Conservation (phyloP, 2,113 vertebrate species). For the Microtus oregoni region DNA sequence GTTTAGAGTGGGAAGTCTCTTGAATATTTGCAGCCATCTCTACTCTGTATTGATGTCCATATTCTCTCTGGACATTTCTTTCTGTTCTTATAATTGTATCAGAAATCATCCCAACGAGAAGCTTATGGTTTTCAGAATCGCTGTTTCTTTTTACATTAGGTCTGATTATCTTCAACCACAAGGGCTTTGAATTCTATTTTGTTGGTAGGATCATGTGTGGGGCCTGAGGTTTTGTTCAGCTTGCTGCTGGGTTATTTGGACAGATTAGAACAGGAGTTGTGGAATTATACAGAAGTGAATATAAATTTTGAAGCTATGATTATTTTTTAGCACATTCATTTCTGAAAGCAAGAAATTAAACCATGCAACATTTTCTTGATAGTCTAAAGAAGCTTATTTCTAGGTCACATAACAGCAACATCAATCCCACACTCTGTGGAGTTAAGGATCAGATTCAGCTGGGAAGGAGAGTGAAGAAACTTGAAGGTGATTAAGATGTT, state of each 20-base stretch:
- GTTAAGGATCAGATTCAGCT: neutral
- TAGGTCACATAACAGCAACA: neutral
- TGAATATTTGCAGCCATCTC: neutral
- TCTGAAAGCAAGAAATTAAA: slow-evolving; percentile 13
- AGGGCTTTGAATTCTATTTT: neutral
- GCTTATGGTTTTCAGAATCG: neutral
- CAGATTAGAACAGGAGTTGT: too few relatives aligned
- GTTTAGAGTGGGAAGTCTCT: neutral
- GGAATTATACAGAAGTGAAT: neutral
- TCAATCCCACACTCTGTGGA: neutral
- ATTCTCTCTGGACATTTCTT: neutral
- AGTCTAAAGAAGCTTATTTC: neutral
- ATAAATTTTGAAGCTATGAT: neutral
- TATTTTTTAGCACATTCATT: neutral
- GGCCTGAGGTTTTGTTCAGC: neutral
- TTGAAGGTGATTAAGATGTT: too few relatives aligned
- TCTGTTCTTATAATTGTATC: neutral
- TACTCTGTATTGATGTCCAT: neutral
- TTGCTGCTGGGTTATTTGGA: neutral
- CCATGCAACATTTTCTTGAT: neutral
- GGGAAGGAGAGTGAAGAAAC: neutral
- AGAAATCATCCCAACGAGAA: neutral
- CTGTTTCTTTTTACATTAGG: neutral
- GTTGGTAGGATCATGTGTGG: neutral
- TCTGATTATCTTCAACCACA: neutral